phyloP scores from a whole-genome alignment of 1,140 invertebrate species.

The Proales similis region DNA sequence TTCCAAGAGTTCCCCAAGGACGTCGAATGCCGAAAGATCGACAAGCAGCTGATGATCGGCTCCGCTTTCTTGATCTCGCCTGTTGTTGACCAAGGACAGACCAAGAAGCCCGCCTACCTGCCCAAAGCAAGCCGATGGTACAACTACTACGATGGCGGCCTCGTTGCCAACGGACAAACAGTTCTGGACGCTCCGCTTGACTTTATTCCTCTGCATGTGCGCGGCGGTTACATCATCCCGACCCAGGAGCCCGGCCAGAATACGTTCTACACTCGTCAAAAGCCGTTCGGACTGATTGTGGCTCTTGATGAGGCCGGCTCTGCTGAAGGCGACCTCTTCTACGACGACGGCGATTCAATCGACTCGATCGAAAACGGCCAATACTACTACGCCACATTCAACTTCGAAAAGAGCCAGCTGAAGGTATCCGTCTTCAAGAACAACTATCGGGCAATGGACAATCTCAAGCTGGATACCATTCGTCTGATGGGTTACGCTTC shows the following conservation, averaged over 20 bases:
- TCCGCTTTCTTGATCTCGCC: slow-evolving; percentile 66
- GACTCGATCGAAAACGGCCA: not conserved
- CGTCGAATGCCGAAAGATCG: slow-evolving; percentile 62
- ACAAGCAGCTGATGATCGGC: slow-evolving; percentile 74
- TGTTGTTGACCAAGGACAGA: slow-evolving; percentile 51
- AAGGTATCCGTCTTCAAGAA: slow-evolving; percentile 22
- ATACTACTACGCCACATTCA: slow-evolving; percentile 20
- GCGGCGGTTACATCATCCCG: slow-evolving; percentile 51
- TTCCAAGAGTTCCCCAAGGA: slow-evolving; percentile 61
- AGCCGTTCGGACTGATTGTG: slow-evolving; percentile 38
- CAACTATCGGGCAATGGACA: slow-evolving; percentile 15
- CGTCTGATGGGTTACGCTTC: too few relatives aligned
- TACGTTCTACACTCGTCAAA: slow-evolving; percentile 41
- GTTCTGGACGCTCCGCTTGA: slow-evolving; percentile 41
- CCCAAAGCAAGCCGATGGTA: slow-evolving; percentile 51
- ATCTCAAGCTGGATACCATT: slow-evolving; percentile 6
- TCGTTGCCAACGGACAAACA: not conserved
- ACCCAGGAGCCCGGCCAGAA: slow-evolving; percentile 49
- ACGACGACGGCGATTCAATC: slow-evolving; percentile 38
- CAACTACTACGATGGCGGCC: slow-evolving; percentile 48
- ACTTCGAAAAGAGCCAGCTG: not conserved
- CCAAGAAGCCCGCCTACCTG: slow-evolving; percentile 44
- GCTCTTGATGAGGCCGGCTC: slow-evolving; percentile 16
- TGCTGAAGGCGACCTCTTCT: slow-evolving; percentile 39
- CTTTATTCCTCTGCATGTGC: slow-evolving; percentile 49